These are phyloP conservation scores for Melanotaenia trifasciata DNA, from an alignment of 2,797 vertebrate species.

Conservation along the genomic window DNA sequence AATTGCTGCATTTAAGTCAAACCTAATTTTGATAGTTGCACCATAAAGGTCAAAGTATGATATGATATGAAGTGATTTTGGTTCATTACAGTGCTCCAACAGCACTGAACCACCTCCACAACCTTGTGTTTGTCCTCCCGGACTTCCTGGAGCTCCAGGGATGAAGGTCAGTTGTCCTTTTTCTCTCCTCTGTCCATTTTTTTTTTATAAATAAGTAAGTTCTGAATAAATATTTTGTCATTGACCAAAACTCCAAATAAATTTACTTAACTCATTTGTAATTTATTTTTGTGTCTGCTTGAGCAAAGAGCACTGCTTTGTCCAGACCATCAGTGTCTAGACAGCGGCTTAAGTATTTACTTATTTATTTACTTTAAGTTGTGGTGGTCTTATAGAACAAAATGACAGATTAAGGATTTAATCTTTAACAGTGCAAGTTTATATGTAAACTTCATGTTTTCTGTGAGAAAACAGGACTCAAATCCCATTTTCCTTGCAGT, in stretches of 20 bases:
- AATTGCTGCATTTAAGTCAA: background rate
- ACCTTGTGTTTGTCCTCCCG: slow-evolving; percentile 92
- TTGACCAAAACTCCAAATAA: background rate
- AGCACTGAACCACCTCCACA: slow-evolving; percentile 87
- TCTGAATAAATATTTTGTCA: background rate
- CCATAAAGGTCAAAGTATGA: background rate
- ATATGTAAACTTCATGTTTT: slow-evolving; percentile 17
- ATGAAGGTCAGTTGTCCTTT: slow-evolving; percentile 84
- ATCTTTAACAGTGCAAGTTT: slow-evolving; percentile 17
- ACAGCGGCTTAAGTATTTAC: slow-evolving; percentile 28
- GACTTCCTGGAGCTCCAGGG: slow-evolving; percentile 89
- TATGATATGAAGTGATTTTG: background rate
- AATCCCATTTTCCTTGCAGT: background rate
- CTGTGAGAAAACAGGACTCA: slow-evolving; percentile 5
- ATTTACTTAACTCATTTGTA: background rate
- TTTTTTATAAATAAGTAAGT: background rate
- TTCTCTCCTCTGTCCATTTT: background rate
- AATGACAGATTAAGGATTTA: slow-evolving; percentile 18
- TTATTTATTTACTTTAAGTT: slow-evolving; percentile 40
- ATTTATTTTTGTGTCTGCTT: slow-evolving; percentile 3
- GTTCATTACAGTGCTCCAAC: slow-evolving; percentile 87
- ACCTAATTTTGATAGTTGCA: background rate
- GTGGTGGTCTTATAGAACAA: slow-evolving; percentile 18
- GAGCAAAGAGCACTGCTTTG: background rate
- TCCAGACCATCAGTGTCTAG: slow-evolving; percentile 1